Percentiles rank a stretch among this genome's conserved stretches.
Evolutionary conservation across 2,888 invertebrate species (phyloP).

Genomic region (Ormyrus pomaceus): DNA sequence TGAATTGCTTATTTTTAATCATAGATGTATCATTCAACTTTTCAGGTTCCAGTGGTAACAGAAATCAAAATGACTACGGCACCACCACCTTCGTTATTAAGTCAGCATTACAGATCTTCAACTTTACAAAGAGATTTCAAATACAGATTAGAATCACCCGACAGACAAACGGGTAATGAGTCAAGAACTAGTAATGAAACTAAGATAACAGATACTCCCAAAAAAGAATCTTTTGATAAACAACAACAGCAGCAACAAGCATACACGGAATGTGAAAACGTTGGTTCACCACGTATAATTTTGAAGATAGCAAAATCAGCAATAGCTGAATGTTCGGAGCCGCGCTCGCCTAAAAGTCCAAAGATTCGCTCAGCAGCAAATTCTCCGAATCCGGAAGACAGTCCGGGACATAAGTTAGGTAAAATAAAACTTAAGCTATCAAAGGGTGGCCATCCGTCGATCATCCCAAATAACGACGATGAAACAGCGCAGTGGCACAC

Average conservation of each 20-base stretch:
- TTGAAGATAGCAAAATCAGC: slow-evolving; percentile 73
- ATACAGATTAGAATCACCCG: slow-evolving; percentile 64
- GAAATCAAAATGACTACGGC: slow-evolving; percentile 56
- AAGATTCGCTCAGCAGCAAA: slow-evolving; percentile 72
- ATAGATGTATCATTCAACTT: background rate
- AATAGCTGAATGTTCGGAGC: slow-evolving; percentile 71
- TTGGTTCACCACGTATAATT: slow-evolving; percentile 73
- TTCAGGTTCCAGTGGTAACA: slow-evolving; percentile 18
- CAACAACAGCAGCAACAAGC: slow-evolving; percentile 38
- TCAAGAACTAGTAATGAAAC: slow-evolving; percentile 55
- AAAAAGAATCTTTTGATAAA: slow-evolving; percentile 64
- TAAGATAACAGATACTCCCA: slow-evolving; percentile 65
- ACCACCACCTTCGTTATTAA: slow-evolving; percentile 62
- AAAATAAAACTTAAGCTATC: slow-evolving; percentile 79
- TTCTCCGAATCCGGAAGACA: slow-evolving; percentile 73
- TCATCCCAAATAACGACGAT: slow-evolving; percentile 64
- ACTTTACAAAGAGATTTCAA: slow-evolving; percentile 64
- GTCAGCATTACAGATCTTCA: slow-evolving; percentile 18
- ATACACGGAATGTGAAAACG: slow-evolving; percentile 63
- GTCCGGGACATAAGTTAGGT: slow-evolving; percentile 76
- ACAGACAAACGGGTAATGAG: slow-evolving; percentile 58
- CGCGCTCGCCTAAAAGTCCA: slow-evolving; percentile 73
- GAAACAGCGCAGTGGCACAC: slow-evolving; percentile 67
- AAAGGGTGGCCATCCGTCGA: slow-evolving; percentile 75
- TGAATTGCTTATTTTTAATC: too few species aligned